Base-by-base conservation (phyloP, 2,113 vertebrate species). In the Prunella fulvescens region DNA sequence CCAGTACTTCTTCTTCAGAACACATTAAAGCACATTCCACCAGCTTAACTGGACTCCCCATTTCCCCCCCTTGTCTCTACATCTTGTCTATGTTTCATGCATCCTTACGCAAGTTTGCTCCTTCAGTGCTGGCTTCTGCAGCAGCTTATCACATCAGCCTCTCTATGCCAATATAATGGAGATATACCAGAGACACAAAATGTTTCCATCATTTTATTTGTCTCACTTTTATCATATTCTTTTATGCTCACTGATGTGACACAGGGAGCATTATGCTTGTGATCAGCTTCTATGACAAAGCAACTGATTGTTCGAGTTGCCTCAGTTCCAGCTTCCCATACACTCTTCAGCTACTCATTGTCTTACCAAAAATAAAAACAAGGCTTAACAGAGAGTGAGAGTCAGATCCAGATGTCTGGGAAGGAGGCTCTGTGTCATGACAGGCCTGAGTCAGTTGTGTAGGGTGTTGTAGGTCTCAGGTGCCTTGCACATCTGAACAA, bases 51-150 rank as follows among this genome's bases (percentile, higher is more conserved):
- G 53, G 33, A 45, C 9, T 51, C 15, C 11, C 6, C 29, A 67
- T 23, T 33, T 37, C 2, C 4, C 3, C 2, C 1, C 18, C 2
- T 19, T 3, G 0, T 29, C 51, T 57, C 14, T 67, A 66, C 6
- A 17, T 7, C n/a, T 62, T 47, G 50, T 37, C n/a, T 50, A 28
- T 51, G 28, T 3, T 89, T 93, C 44, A 65, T 15, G 4, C 35
- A 76, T 24, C 25, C 67, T 60, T 25, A 48, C 4, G 10, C 0
- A 0, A 76, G 37, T 45, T 24, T 47, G 20, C 2, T 51, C 29
- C 28, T 54, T 60, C 47, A 54, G 22, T 19, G 28, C 11, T 53
- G 83, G 33, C 17, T 64, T 72, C 33, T 72, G 25, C 10, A 77
- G 61, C 58, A 81, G 22, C 7, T 26, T 28, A n/a, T 50, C 48